phyloP scores from a whole-genome alignment of 1,140 invertebrate species.

The Monochamus saltuarius region DNA sequence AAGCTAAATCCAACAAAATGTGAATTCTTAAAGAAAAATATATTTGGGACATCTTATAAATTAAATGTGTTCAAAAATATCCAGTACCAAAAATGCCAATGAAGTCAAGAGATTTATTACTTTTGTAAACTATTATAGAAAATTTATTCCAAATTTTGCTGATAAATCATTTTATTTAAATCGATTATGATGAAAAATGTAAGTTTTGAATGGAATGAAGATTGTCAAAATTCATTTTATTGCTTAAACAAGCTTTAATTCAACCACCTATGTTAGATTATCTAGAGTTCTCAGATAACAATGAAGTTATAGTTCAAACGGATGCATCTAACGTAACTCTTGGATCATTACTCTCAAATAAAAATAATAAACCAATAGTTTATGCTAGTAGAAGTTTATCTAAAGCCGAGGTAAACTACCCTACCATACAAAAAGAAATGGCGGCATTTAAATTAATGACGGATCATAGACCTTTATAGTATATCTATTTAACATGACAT shows the following conservation, averaged over 20 bases:
- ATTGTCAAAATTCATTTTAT: too few relatives aligned
- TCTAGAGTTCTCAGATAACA: too few relatives aligned
- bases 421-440: constrained; percentile 14
- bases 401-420: background rate
- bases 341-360: too few relatives aligned
- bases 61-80: background rate
- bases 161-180: background rate
- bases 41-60: background rate
- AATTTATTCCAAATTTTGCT: background rate
- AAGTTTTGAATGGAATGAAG: background rate
- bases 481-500: too few relatives aligned
- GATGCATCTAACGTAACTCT: background rate
- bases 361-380: too few relatives aligned
- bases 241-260: too few relatives aligned
- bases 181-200: background rate
- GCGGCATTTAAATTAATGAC: background rate
- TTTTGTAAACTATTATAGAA: too few relatives aligned
- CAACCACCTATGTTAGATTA: too few relatives aligned
- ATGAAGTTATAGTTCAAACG: background rate
- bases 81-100: background rate
- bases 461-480: too few relatives aligned
- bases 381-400: constrained; percentile 7
- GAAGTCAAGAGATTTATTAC: background rate
- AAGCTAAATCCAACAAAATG: constrained; percentile 25
- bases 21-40: constrained; percentile 27